Evolutionary conservation across 2,113 vertebrate species (phyloP).

Genomic region (Chaetodon auriga): DNA sequence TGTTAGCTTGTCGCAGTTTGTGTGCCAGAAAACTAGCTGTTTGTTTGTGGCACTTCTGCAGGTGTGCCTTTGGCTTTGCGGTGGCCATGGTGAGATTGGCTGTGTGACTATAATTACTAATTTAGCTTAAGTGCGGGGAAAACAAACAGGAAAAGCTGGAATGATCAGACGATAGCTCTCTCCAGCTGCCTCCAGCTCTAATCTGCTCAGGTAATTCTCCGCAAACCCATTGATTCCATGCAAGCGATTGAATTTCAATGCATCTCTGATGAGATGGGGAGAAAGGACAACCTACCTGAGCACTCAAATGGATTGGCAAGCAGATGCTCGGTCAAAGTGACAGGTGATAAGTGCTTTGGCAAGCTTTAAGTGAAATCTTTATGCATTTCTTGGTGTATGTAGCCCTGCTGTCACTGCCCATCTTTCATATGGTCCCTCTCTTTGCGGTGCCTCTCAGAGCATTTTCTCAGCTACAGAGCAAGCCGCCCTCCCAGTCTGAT

Average conservation of each 20-base stretch:
- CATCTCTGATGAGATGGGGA: constrained; percentile 73
- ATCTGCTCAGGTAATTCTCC: constrained; percentile 83
- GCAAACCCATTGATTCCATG: constrained; percentile 81
- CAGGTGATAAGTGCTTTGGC: constrained; percentile 78
- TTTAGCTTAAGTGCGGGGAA: constrained; percentile 83
- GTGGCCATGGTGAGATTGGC: constrained; percentile 79
- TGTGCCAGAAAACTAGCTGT: constrained; percentile 69
- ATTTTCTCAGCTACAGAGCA: constrained; percentile 50
- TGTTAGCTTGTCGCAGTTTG: constrained; percentile 69
- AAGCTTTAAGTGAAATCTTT: constrained; percentile 75
- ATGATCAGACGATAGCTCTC: constrained; percentile 72
- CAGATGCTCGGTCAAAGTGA: constrained; percentile 74
- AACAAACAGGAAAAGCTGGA: constrained; percentile 81
- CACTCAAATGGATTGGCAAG: constrained; percentile 79
- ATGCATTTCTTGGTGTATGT: constrained; percentile 68
- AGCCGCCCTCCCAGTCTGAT: constrained; percentile 36
- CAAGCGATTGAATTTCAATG: constrained; percentile 84
- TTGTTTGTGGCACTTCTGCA: constrained; percentile 78
- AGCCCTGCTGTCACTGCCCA: constrained; percentile 51
- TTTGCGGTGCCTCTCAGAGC: constrained; percentile 42
- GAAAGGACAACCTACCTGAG: constrained; percentile 67
- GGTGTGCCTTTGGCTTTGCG: constrained; percentile 77
- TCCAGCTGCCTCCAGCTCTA: constrained; percentile 78
- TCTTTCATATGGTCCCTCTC: constrained; percentile 52
- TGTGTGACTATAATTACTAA: constrained; percentile 84